phyloP scores from a whole-genome alignment of 2,888 invertebrate genomes.

The Papilio protenor region DNA sequence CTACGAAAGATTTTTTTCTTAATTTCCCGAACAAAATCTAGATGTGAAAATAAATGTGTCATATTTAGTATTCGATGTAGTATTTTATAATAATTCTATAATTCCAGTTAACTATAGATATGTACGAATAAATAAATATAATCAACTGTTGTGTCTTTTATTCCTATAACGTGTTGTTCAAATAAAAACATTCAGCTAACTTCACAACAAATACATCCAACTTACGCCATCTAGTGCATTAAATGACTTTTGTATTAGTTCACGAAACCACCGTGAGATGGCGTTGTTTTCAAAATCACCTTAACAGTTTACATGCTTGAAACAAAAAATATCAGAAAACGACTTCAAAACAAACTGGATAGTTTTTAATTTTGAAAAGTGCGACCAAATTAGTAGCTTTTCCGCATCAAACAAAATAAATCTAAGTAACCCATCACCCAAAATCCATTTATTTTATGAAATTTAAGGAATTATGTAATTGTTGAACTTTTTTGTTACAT shows the following conservation, averaged over 20 bases:
- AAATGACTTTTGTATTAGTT: neutral
- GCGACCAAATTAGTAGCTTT: no score
- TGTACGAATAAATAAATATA: constrained; percentile 41
- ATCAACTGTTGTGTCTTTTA: neutral
- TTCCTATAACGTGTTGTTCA: no score
- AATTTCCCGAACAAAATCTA: neutral
- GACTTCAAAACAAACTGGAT: no score
- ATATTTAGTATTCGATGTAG: constrained; percentile 31
- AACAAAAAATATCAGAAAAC: no score
- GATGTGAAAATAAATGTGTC: constrained; percentile 24
- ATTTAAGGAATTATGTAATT: neutral
- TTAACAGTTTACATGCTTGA: no score
- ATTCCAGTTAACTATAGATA: neutral
- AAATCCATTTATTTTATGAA: no score
- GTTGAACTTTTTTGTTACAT: constrained; percentile 1
- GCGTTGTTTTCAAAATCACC: neutral
- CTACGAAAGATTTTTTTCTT: neutral
- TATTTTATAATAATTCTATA: constrained; percentile 20
- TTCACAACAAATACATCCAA: no score
- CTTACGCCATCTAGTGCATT: no score
- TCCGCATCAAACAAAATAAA: no score
- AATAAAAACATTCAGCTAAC: no score
- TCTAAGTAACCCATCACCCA: no score
- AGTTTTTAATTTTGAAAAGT: no score
- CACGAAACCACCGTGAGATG: neutral